Base-by-base conservation (phyloP, 2,113 vertebrate genomes). In the Heterochromis multidens region DNA sequence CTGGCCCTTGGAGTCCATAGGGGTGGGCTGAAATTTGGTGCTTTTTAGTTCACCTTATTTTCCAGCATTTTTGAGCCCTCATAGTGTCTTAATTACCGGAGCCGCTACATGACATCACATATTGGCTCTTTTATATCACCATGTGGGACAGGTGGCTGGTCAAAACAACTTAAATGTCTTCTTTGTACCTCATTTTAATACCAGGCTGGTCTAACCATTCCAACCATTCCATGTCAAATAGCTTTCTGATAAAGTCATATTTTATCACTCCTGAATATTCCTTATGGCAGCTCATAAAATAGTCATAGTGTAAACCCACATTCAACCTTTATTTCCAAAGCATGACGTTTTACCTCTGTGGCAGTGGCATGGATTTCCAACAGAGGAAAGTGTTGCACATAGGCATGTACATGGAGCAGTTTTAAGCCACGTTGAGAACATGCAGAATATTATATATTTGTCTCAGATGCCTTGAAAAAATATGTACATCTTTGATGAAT, bases 1-100 rank as follows among this genome's bases (percentile, higher is more conserved):
- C 52, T 7, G 52, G 8, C 19, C 19, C 8, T n/a, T 17, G 7
- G 13, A 46, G 12, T 46, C 10, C 37, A 37, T 9, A 37, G 3
- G 14, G 14, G 2, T 46, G 37, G 23, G 43, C 46, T 46, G 14
- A 70, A 70, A 46, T 70, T 27, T 27, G 65, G 40, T 29, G 65
- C 5, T 11, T 46, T 70, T 70, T 49, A 70, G 9, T 27, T 2
- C 6, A 11, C 8, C 11, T 29, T 72, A 17, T 21, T 49, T 72
- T 29, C 0, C 0, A 49, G 19, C 19, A 49, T 31, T 49, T 29
- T 72, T 72, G 3, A 49, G 40, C 10, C 43, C 25, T 52, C 17
- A 13, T 72, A 25, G 31, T 29, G 16, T 52, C 43, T 72, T 72
- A 21, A 72, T 1, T 11, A 2, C 16, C 21, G 3, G 25, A 72